phyloP scores from a whole-genome alignment of 1,140 invertebrate species.

The Diachasma alloeum region DNA sequence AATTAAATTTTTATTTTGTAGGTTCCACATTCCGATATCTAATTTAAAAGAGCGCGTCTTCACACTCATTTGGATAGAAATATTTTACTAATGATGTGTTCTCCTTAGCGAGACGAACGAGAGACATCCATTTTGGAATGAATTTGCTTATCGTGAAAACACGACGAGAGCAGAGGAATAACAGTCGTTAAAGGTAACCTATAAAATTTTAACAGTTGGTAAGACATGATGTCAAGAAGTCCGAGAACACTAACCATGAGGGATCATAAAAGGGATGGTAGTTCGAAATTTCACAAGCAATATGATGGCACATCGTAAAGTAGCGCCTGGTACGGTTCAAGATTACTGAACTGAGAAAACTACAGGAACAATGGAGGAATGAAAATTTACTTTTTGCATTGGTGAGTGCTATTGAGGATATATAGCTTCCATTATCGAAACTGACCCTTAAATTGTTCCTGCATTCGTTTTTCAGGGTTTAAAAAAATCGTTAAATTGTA shows the following conservation, averaged over 20 bases:
- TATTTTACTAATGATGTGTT: no score
- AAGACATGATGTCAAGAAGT: slow-evolving; percentile 3
- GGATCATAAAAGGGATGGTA: slow-evolving; percentile 9
- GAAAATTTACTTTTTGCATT: not conserved
- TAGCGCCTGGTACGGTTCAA: not conserved
- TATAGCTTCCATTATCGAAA: no score
- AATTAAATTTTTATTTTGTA: no score
- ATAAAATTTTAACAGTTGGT: slow-evolving; percentile 10
- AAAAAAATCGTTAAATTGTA: no score
- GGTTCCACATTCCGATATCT: no score
- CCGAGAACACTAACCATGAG: slow-evolving; percentile 12
- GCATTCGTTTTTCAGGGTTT: no score
- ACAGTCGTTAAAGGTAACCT: not conserved
- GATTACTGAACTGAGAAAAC: not conserved
- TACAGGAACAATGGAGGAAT: not conserved
- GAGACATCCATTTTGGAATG: not conserved
- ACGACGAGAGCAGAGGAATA: not conserved
- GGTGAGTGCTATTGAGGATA: not conserved
- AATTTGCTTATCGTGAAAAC: not conserved
- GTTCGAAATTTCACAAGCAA: slow-evolving; percentile 28
- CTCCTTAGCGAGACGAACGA: no score
- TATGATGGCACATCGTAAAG: slow-evolving; percentile 28
- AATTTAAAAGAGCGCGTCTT: no score
- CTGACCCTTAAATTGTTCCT: no score
- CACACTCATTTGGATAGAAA: no score